Percentiles rank a stretch among this genome's conserved stretches.
phyloP scores from a whole-genome alignment of 2,888 invertebrate species.

The Hypolimnas misippus region DNA sequence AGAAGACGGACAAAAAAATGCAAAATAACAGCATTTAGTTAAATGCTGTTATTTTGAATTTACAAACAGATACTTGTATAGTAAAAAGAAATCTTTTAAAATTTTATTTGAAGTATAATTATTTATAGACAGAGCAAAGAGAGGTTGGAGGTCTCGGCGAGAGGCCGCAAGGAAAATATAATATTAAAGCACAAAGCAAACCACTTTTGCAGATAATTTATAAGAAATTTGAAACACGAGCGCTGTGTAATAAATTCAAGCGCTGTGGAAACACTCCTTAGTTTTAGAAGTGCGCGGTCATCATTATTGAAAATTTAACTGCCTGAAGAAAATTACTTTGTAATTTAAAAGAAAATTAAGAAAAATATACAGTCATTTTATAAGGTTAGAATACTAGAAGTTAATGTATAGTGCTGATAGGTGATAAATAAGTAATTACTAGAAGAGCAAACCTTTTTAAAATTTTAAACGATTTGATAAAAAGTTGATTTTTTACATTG shows the following conservation, averaged over 20 bases:
- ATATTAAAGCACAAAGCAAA: constrained; percentile 15
- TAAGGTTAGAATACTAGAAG: too few relatives aligned
- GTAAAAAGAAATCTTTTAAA: neutral
- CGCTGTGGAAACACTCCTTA: constrained; percentile 9
- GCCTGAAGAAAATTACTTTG: neutral
- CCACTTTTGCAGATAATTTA: constrained; percentile 12
- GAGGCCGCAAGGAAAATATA: neutral
- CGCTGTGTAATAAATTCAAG: constrained; percentile 1
- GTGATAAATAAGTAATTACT: too few relatives aligned
- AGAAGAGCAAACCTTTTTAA: too few relatives aligned
- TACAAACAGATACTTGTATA: neutral
- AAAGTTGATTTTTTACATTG: too few relatives aligned
- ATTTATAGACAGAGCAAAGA: neutral
- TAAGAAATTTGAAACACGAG: constrained; percentile 16
- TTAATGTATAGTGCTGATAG: too few relatives aligned
- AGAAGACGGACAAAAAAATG: too few relatives aligned
- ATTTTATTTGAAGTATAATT: neutral
- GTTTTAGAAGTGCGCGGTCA: constrained; percentile 5
- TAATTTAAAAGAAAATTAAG: neutral
- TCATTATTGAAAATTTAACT: constrained; percentile 1
- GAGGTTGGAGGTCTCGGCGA: too few relatives aligned
- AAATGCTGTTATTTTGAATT: too few relatives aligned
- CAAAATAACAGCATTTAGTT: too few relatives aligned
- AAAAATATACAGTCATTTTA: neutral
- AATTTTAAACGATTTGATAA: too few relatives aligned